Base-by-base conservation (phyloP, 1,140 invertebrate genomes). In the Achroia grisella region DNA sequence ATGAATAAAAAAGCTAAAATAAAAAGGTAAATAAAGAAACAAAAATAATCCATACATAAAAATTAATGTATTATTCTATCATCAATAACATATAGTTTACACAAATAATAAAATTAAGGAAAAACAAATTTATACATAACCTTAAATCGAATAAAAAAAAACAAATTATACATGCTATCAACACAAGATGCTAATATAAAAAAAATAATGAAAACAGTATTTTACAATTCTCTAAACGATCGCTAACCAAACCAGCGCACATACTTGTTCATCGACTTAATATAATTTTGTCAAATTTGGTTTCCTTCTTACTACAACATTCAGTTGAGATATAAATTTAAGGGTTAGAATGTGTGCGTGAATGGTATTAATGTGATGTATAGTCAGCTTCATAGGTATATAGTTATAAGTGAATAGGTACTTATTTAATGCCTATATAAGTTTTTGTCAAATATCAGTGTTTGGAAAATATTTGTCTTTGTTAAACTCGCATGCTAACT, bases 41-140 rank as follows among this genome's bases (percentile, higher is more conserved):
- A 72, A 80, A 74, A 81, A 72, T 67, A 71, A 71, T 71, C 62
- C 74, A 80, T 84, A 84, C 80, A 84, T 84, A 81, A 80, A 82
- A 84, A 84, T 81, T 75, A 84, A 69, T 84, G 80, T 81, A 84
- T 23, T 23, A 23, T 80, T 84, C 74, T 84, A 84, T 84, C 62
- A 78, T 84, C 76, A 78, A 84, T 84, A 84, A 84, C 80, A 81
- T 84, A 84, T 69, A 65, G 73, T 75, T 81, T 78, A 79, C 75
- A 81, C 73, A 78, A 77, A 80, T 72, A 84, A 81, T 81, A 84
- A 81, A 79, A 81, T 80, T 77, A 78, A 59, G 76, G 62, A 66
- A 80, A 83, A 84, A 84, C 80, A 84, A 83, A 78, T 84, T 84
- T 84, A 81, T 84, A 84, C 80, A 81, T 84, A 84, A 79, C 71